phyloP scores from a whole-genome alignment of 2,888 invertebrate species.

The Germaria angustata region DNA sequence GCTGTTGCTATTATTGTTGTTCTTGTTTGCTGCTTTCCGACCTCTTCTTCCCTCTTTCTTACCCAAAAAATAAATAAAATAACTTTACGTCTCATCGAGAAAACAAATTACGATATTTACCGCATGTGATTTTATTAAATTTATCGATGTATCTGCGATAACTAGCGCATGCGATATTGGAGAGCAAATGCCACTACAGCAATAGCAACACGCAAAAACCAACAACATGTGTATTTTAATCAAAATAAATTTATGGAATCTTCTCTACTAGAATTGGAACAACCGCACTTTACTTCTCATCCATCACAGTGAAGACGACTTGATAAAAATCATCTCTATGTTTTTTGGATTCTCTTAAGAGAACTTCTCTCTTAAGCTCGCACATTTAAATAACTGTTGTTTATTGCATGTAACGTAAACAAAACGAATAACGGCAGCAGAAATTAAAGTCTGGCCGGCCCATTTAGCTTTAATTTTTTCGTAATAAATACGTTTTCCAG shows the following conservation, averaged over 20 bases:
- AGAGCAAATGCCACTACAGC: background rate
- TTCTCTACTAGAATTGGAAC: background rate
- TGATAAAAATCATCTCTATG: slow-evolving; percentile 34
- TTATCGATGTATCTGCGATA: slow-evolving; percentile 65
- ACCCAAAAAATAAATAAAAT: too few species aligned
- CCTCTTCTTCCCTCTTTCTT: slow-evolving; percentile 28
- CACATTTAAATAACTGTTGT: slow-evolving; percentile 8
- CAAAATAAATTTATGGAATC: slow-evolving; percentile 35
- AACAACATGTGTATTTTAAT: slow-evolving; percentile 51
- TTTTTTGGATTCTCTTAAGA: slow-evolving; percentile 27
- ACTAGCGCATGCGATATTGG: slow-evolving; percentile 65
- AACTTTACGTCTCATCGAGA: slow-evolving; percentile 55
- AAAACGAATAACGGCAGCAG: background rate
- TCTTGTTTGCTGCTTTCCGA: slow-evolving; percentile 9
- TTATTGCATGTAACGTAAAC: slow-evolving; percentile 2
- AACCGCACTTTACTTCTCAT: background rate
- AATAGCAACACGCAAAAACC: slow-evolving; percentile 1
- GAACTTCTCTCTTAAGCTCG: slow-evolving; percentile 55
- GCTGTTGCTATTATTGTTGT: slow-evolving; percentile 1
- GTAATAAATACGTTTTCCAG: background rate
- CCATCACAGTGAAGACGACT: slow-evolving; percentile 10
- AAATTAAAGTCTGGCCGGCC: background rate
- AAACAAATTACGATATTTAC: slow-evolving; percentile 52
- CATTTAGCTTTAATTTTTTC: background rate
- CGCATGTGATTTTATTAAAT: slow-evolving; percentile 53